phyloP scores from a whole-genome alignment of 2,797 vertebrate species.

The Arrhamphus sclerolepis region DNA sequence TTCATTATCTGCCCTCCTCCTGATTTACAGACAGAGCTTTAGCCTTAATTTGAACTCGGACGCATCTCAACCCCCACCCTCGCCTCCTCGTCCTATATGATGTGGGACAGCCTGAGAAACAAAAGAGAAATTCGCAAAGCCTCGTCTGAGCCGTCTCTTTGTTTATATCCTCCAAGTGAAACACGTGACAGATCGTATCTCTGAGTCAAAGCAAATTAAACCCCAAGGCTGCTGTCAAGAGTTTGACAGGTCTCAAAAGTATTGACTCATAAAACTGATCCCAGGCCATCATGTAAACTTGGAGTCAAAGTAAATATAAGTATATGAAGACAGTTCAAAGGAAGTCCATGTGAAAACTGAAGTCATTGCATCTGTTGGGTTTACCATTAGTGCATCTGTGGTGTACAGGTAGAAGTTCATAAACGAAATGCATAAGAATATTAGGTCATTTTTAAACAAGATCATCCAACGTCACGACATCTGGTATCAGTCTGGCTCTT shows the following conservation, averaged over 20 bases:
- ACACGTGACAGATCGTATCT: constrained; percentile 20
- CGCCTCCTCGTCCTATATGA: constrained; percentile 38
- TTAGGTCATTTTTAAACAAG: too few relatives aligned
- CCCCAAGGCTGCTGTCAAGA: not conserved
- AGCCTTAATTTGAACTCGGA: constrained; percentile 59
- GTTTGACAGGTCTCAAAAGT: constrained; percentile 4
- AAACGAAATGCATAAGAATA: too few relatives aligned
- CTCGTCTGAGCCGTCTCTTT: constrained; percentile 10
- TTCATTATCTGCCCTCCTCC: constrained; percentile 23
- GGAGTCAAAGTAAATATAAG: not conserved
- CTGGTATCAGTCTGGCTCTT: too few relatives aligned
- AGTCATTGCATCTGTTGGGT: too few relatives aligned
- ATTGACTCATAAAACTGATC: not conserved
- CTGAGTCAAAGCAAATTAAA: constrained; percentile 6
- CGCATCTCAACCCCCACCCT: constrained; percentile 25
- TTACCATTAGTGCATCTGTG: too few relatives aligned
- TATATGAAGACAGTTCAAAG: not conserved
- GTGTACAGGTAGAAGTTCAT: too few relatives aligned
- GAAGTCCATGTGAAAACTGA: not conserved
- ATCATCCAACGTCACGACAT: too few relatives aligned
- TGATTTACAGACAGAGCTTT: constrained; percentile 49
- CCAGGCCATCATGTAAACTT: not conserved
- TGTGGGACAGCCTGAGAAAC: constrained; percentile 50
- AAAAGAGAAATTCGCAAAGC: constrained; percentile 33
- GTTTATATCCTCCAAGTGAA: constrained; percentile 37